Evolutionary conservation across 2,797 vertebrate genomes (phyloP).

Genomic region (Phalloptychus januarius): DNA sequence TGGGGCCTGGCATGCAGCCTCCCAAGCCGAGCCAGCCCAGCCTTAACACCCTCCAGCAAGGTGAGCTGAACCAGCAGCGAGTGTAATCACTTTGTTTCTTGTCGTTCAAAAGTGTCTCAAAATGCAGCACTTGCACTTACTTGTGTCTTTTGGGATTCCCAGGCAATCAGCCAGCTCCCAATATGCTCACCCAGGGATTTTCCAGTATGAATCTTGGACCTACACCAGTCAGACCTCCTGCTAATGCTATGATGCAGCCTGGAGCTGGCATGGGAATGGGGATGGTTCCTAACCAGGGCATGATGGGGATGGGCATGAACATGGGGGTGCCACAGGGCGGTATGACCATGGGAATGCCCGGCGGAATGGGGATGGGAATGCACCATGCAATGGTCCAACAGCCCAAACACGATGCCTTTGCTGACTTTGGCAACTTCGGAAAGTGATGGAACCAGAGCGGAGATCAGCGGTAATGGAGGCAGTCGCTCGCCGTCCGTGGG

Average conservation of each 20-base stretch:
- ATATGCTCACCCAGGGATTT: conserved; percentile 91
- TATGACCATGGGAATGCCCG: conserved; percentile 82
- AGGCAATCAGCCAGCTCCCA: conserved; percentile 87
- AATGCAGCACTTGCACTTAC: conserved; percentile 7
- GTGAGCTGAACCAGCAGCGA: conserved; percentile 67
- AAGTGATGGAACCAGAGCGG: conserved; percentile 85
- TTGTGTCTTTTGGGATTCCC: conserved; percentile 37
- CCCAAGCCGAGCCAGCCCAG: conserved; percentile 92
- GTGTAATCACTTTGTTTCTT: neutral
- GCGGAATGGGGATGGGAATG: conserved; percentile 72
- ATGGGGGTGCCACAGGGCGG: conserved; percentile 73
- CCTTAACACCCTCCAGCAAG: conserved; percentile 95
- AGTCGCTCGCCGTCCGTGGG: conserved; percentile 58
- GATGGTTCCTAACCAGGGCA: conserved; percentile 69
- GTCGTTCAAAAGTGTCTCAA: conserved; percentile 1
- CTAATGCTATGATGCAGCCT: conserved; percentile 83
- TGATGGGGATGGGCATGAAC: conserved; percentile 83
- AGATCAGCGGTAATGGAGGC: conserved; percentile 72
- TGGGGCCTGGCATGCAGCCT: conserved; percentile 91
- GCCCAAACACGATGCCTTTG: conserved; percentile 97
- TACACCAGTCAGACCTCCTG: conserved; percentile 79
- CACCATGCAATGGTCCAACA: conserved; percentile 83
- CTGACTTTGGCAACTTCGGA: conserved; percentile 98
- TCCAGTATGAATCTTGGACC: conserved; percentile 87
- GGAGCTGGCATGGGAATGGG: conserved; percentile 79